phyloP scores from a whole-genome alignment of 2,113 vertebrate genomes.

The Piliocolobus tephrosceles region DNA sequence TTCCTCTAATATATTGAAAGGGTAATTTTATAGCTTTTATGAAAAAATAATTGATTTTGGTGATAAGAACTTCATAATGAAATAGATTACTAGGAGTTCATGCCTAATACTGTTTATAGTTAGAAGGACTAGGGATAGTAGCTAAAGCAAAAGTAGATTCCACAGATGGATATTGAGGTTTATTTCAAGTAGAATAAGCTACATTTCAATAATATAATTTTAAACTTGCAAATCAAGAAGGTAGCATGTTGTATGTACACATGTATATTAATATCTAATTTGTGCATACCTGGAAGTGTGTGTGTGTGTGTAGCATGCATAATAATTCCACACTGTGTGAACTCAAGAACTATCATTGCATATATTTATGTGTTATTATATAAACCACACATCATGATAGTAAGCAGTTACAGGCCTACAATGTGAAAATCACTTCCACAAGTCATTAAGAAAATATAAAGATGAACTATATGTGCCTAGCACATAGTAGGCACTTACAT shows the following conservation, averaged over 20 bases:
- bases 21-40: not conserved
- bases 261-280: not conserved
- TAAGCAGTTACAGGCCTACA: not conserved
- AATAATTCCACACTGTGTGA: not conserved
- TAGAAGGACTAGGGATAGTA: not conserved
- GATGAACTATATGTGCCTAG: not conserved
- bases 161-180: not conserved
- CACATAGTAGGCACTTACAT: not conserved
- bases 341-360: not conserved
- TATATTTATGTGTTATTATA: not conserved
- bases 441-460: not conserved
- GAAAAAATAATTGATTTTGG: not conserved
- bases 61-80: not conserved
- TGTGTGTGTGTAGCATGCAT: not conserved
- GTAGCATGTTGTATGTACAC: not conserved
- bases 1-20: not conserved
- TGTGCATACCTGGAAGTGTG: not conserved
- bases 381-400: not conserved
- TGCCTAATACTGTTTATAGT: not conserved
- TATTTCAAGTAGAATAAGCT: not conserved
- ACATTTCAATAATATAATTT: slow-evolving; percentile 2
- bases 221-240: not conserved
- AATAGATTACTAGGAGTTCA: not conserved
- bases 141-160: not conserved
- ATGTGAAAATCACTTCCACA: not conserved